Evolutionary conservation across 2,113 vertebrate species (phyloP), one percentile per base, ranked within the genome.

Genomic region (Hippocampus mohnikei): DNA sequence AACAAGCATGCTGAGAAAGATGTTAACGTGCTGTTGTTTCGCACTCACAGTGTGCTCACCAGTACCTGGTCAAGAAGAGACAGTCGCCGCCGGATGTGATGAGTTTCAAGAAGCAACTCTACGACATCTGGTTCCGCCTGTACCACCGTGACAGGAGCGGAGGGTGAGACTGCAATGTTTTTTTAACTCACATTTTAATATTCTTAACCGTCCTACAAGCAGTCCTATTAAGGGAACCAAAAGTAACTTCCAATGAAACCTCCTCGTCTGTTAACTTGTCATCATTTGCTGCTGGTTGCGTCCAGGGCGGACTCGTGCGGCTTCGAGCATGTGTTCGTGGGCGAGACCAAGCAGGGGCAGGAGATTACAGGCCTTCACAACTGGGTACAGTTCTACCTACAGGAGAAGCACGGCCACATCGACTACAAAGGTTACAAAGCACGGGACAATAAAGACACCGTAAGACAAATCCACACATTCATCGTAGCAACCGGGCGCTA

Each of bases 241-340:
- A 44, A 44, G 42, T 3, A 44, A 44, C 13, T 44, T 44, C 42
- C 42, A 44, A 44, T 10, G 12, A 44, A 5, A 44, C 42, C 42
- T 13, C 33, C 33, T 44, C 42, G 15, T 44, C 42, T 15, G 42
- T 15, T 44, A 44, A 15, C 9, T 55, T 50, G 48, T 50, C 18
- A 50, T 8, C 18, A 21, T 50, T 18, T 50, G 18, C 48, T 21
- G 18, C 48, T 50, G 61, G 6, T 63, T 16, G 4, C 13, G 7
- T 15, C 20, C 66, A 67, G 66, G 29, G 81, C 83, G 41, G 93
- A 96, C 81, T 96, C 95, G 10, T 95, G 93, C 20, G 94, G 94
- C 1, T 96, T 96, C 78, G 94, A 95, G 72, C 95, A 95, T 0
- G 94, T 95, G 78, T 96, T 96, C 90, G 93, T 96, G 18, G 95